Evolutionary conservation across 2,888 invertebrate genomes (phyloP).

Genomic region (Volucella inanis): DNA sequence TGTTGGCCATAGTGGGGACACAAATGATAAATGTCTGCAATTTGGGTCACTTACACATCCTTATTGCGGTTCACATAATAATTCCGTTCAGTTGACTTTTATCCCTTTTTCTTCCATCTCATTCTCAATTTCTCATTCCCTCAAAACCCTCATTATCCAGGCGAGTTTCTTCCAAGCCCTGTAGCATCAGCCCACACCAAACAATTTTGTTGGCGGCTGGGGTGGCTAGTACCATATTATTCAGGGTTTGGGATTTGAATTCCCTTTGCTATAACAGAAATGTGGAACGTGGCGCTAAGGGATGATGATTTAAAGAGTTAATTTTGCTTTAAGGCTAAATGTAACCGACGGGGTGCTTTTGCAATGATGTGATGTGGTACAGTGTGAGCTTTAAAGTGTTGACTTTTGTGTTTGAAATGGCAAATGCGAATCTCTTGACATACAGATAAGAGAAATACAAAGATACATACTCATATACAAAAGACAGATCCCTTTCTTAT

Average conservation of each 20-base stretch:
- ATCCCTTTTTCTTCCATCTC: slow-evolving; percentile 49
- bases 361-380: neutral
- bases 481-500: slow-evolving; percentile 44
- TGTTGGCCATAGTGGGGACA: slow-evolving; percentile 59
- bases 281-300: slow-evolving; percentile 20
- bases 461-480: neutral
- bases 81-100: slow-evolving; percentile 73
- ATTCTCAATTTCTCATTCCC: slow-evolving; percentile 7
- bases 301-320: slow-evolving; percentile 69
- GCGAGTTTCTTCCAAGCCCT: slow-evolving; percentile 28
- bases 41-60: slow-evolving; percentile 75
- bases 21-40: slow-evolving; percentile 74
- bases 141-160: slow-evolving; percentile 51
- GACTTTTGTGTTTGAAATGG: slow-evolving; percentile 29
- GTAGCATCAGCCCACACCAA: slow-evolving; percentile 2
- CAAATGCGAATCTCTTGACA: slow-evolving; percentile 39
- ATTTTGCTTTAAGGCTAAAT: slow-evolving; percentile 64
- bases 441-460: slow-evolving; percentile 28
- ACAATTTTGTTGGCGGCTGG: neutral
- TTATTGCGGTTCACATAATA: slow-evolving; percentile 74
- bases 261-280: slow-evolving; percentile 41
- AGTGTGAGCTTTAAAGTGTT: slow-evolving; percentile 37
- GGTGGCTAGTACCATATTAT: slow-evolving; percentile 33
- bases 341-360: slow-evolving; percentile 7
- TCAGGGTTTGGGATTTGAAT: slow-evolving; percentile 63